A percentile compares a stretch with the other conserved stretches of the same genome.
phyloP scores from a whole-genome alignment of 2,797 vertebrate genomes.

The Melanotaenia maccullochi region DNA sequence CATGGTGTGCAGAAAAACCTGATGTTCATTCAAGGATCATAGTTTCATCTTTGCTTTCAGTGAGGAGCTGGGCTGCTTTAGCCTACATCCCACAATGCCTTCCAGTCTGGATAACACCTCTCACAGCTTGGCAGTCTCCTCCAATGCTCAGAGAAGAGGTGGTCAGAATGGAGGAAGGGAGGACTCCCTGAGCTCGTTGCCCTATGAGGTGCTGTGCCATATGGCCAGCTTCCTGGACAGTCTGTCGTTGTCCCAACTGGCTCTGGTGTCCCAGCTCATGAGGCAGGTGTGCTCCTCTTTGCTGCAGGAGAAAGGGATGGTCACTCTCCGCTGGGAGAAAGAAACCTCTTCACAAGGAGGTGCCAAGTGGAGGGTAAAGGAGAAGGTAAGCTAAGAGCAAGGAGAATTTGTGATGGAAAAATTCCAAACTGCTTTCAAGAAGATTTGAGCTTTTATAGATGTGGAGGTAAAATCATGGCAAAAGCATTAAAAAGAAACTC shows the following conservation, averaged over 20 bases:
- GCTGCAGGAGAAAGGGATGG: constrained; percentile 94
- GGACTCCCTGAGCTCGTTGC: constrained; percentile 86
- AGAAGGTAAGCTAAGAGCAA: constrained; percentile 43
- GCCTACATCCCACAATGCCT: constrained; percentile 45
- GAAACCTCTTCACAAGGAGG: constrained; percentile 81
- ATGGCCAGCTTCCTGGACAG: constrained; percentile 93
- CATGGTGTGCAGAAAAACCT: background rate
- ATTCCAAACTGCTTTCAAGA: rapidly evolving
- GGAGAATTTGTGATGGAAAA: background rate
- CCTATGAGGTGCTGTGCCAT: constrained; percentile 90
- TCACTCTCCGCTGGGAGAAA: constrained; percentile 91
- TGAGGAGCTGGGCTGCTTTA: constrained; percentile 65
- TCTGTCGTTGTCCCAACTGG: constrained; percentile 92
- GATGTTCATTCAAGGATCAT: background rate
- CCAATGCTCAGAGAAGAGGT: background rate
- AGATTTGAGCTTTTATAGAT: background rate
- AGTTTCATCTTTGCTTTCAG: constrained; percentile 45
- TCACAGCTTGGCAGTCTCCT: constrained; percentile 16
- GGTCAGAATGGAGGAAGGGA: constrained; percentile 53
- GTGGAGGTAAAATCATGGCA: background rate
- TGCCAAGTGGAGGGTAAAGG: constrained; percentile 61
- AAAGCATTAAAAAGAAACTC: background rate
- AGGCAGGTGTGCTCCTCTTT: constrained; percentile 91
- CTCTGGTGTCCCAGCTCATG: constrained; percentile 92
- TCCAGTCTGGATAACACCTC: background rate